phyloP scores from a whole-genome alignment of 2,113 vertebrate genomes.

The Saguinus midas region DNA sequence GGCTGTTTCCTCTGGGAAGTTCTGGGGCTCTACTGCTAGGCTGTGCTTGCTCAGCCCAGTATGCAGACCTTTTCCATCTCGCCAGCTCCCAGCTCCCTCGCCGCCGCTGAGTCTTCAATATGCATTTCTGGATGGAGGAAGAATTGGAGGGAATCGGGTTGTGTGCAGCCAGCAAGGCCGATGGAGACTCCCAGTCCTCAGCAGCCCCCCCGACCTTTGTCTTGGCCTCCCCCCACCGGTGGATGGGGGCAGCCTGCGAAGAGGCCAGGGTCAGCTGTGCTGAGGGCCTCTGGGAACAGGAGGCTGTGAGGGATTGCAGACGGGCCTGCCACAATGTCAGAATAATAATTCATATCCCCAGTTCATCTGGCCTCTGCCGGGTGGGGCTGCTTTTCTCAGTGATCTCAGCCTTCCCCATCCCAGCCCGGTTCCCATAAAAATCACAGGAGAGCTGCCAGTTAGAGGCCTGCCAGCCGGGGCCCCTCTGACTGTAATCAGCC shows the following conservation, averaged over 20 bases:
- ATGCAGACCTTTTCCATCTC: background rate
- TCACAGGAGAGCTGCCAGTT: slow-evolving; percentile 8
- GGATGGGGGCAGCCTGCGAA: background rate
- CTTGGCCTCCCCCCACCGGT: background rate
- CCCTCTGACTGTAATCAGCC: slow-evolving; percentile 54
- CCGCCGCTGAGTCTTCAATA: background rate
- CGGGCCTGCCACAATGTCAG: background rate
- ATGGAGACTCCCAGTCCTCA: background rate
- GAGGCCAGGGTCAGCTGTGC: background rate
- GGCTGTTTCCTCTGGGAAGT: background rate
- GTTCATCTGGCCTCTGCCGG: background rate
- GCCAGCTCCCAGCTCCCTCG: background rate
- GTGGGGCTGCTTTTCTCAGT: background rate
- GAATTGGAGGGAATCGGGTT: background rate
- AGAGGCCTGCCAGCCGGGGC: slow-evolving; percentile 1
- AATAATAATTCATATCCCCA: background rate
- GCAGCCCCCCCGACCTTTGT: background rate
- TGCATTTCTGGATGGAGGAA: background rate
- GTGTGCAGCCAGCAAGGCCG: background rate
- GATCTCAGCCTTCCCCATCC: slow-evolving; percentile 59
- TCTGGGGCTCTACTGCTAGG: background rate
- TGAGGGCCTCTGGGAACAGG: background rate
- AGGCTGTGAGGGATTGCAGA: background rate
- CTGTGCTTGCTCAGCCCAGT: background rate
- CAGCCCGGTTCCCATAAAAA: slow-evolving; percentile 58